A percentile compares a stretch with the other conserved stretches of the same genome.
Evolutionary conservation across 2,113 vertebrate species (phyloP).

Genomic region (Barbus barbus): DNA sequence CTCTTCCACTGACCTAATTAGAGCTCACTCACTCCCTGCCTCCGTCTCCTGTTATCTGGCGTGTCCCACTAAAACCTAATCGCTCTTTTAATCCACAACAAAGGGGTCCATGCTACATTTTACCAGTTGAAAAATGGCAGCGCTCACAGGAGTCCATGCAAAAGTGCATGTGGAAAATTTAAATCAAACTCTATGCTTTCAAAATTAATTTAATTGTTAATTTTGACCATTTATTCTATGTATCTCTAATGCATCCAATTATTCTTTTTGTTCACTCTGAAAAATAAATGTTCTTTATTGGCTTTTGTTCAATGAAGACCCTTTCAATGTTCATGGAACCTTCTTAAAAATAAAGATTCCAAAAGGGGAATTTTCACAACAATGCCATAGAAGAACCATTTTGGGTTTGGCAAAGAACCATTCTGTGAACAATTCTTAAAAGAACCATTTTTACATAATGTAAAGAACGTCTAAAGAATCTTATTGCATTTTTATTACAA

Average conservation of each 20-base stretch:
- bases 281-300: not conserved
- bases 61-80: constrained; percentile 31
- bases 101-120: not conserved
- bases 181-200: not conserved
- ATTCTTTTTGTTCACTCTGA: too few species aligned
- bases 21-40: constrained; percentile 3
- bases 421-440: not conserved
- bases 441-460: not conserved
- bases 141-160: too few species aligned
- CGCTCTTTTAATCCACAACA: constrained; percentile 14
- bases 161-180: not conserved
- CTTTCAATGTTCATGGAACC: not conserved
- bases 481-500: not conserved
- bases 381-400: not conserved
- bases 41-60: not conserved
- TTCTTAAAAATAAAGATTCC: not conserved
- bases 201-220: not conserved
- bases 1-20: constrained; percentile 47
- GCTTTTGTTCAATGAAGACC: not conserved
- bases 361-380: not conserved
- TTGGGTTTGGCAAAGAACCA: too few species aligned
- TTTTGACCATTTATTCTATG: not conserved
- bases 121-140: not conserved
- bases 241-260: not conserved
- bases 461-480: too few species aligned